A percentile compares a stretch with the other conserved stretches of the same genome.
Conservation (phyloP, 1,140 invertebrate genomes). For the Drosophila busckii region DNA sequence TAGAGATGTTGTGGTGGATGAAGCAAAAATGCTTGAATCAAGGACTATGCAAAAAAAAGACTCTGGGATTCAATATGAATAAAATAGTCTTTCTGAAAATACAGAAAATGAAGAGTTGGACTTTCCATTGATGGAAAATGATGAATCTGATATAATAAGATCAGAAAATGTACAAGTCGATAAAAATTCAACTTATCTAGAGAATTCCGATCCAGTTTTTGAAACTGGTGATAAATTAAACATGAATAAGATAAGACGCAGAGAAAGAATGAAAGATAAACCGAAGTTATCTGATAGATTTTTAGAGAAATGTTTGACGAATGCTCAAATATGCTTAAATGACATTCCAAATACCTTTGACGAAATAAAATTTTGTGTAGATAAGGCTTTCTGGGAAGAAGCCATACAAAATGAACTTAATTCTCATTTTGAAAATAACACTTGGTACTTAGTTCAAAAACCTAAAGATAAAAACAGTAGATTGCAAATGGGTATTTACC, state of each 20-base stretch:
- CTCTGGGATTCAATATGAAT: neutral
- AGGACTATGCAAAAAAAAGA: neutral
- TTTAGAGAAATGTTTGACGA: slow-evolving; percentile 1
- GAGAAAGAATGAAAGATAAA: neutral
- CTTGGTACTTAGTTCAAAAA: slow-evolving; percentile 8
- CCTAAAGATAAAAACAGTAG: slow-evolving; percentile 1
- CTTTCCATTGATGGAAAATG: neutral
- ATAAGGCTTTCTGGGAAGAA: slow-evolving; percentile 3
- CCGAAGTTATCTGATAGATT: slow-evolving; percentile 2
- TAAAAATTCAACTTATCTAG: neutral
- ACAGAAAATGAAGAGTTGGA: neutral
- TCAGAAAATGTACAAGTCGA: too few relatives aligned
- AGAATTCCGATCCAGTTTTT: slow-evolving; percentile 2
- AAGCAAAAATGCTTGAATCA: neutral
- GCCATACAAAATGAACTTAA: slow-evolving; percentile 11
- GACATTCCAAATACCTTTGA: slow-evolving; percentile 1
- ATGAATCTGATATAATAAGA: too few relatives aligned
- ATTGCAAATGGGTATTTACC: slow-evolving; percentile 1
- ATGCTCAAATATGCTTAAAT: neutral
- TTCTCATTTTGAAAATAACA: slow-evolving; percentile 7
- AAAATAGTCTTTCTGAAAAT: too few relatives aligned
- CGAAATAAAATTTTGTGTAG: neutral
- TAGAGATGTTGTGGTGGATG: neutral
- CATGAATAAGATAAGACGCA: neutral
- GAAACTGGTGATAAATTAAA: slow-evolving; percentile 3